Base-by-base conservation (phyloP, 2,888 invertebrate genomes). In the Parelbella ahira region DNA sequence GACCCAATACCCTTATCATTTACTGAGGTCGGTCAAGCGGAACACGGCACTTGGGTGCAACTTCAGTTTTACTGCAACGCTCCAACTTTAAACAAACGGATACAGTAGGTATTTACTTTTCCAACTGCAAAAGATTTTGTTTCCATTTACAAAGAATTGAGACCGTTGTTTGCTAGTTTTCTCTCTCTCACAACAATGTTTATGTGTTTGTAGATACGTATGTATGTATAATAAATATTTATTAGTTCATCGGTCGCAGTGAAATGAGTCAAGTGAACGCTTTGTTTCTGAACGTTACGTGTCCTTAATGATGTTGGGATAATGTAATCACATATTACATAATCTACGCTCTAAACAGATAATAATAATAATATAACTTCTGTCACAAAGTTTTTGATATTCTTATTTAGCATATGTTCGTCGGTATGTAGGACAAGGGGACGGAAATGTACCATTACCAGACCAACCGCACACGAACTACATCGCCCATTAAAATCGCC, bases 1-100 rank as follows among this genome's bases (percentile, higher is more conserved):
- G 79, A 74, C 73, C 66, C 63, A 62, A 56, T 53, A 53, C 50
- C 44, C 53, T 54, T 51, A 53, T 55, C 53, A 54, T 53, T 54
- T 44, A 47, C 51, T 45, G 49, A 27, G 50, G 37, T 38, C 49
- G 49, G 51, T 54, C 54, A 53, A 50, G 50, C 53, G 54, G 51
- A 44, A 46, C 48, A 46, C 48, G 44, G 39, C 44, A 36, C 42
- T 48, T 37, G 23, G 7, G 23, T 45, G 51, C 53, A 51, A 47
- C 52, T 49, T 46, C 49, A 49, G 44, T 49, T 37, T 47, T 44
- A 42, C 52, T 33, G 43, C 25, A 30, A 32, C 23, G 25, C 37
- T 37, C 43, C 30, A 37, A 44, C 48, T 50, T 50, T 43, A 41
- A 42, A 48, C 44, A 45, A 47, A 48, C 45, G 45, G 51, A 47